Conservation (phyloP, 2,113 vertebrate genomes). For the Coptodon bakossiorum region DNA sequence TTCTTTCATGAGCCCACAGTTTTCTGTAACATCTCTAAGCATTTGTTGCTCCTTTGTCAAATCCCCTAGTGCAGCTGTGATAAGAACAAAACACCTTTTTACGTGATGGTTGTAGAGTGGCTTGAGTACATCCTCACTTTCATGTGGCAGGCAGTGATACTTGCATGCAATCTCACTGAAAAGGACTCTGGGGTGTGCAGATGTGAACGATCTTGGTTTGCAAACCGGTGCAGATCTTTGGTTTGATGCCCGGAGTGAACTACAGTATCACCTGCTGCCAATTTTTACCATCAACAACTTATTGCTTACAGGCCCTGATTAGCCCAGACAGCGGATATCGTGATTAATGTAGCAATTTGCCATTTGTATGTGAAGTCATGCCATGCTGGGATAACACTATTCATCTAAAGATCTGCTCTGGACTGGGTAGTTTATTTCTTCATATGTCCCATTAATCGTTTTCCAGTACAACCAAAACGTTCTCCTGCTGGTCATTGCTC, state of each 20-base stretch:
- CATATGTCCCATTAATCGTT: not conserved
- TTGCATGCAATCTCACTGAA: not conserved
- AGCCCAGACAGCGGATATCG: not conserved
- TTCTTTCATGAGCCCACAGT: slow-evolving; percentile 12
- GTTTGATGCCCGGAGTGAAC: slow-evolving; percentile 4
- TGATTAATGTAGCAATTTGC: slow-evolving; percentile 24
- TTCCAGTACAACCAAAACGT: not conserved
- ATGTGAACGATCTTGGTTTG: slow-evolving; percentile 7
- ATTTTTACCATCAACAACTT: slow-evolving; percentile 28
- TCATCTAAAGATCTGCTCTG: not conserved
- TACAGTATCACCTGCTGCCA: slow-evolving; percentile 15
- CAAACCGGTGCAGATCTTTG: slow-evolving; percentile 1
- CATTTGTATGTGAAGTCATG: slow-evolving; percentile 6
- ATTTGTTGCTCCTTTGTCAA: not conserved
- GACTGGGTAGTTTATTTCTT: not conserved
- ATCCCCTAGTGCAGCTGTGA: not conserved
- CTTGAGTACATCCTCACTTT: not conserved
- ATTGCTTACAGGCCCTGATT: slow-evolving; percentile 24
- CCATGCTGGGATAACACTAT: not conserved
- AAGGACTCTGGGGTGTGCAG: not conserved
- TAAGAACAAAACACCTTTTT: not conserved
- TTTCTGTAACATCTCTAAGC: slow-evolving; percentile 19
- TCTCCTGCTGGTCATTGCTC: not conserved
- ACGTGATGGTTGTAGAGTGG: not conserved
- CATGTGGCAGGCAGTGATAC: not conserved